Evolutionary conservation across 1,140 invertebrate genomes (phyloP).

Genomic region (Steinernema feltiae): DNA sequence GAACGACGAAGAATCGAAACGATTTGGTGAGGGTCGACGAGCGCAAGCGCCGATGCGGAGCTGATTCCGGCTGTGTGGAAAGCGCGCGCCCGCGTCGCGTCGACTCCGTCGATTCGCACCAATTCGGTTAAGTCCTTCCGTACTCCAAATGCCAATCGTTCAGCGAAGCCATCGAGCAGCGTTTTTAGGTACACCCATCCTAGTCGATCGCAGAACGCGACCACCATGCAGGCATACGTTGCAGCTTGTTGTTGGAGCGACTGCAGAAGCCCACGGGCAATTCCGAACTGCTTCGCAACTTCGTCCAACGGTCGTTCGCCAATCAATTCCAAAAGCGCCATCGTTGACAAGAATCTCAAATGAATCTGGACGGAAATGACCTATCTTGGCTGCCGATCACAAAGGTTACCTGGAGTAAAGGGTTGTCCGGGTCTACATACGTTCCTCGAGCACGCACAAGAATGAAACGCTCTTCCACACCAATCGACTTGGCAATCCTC

Average conservation of each 20-base stretch:
- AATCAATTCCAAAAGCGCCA: conserved; percentile 85
- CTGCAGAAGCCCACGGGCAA: conserved; percentile 78
- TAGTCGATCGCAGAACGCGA: conserved; percentile 81
- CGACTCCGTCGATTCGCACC: conserved; percentile 75
- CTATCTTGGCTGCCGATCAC: no score
- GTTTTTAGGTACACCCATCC: conserved; percentile 85
- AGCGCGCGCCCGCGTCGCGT: conserved; percentile 74
- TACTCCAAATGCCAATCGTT: conserved; percentile 85
- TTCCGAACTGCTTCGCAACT: conserved; percentile 76
- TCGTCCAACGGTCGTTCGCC: conserved; percentile 75
- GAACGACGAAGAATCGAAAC: background rate
- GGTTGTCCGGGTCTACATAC: conserved; percentile 49
- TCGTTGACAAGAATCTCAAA: conserved; percentile 78
- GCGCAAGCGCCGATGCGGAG: conserved; percentile 64
- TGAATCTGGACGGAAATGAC: conserved; percentile 56
- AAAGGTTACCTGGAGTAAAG: conserved; percentile 59
- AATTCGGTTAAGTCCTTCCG: conserved; percentile 84
- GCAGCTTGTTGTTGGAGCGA: conserved; percentile 86
- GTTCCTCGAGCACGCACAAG: conserved; percentile 70
- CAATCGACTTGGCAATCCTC: conserved; percentile 80
- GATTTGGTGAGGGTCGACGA: background rate
- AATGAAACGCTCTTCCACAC: conserved; percentile 81
- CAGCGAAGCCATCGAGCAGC: conserved; percentile 83
- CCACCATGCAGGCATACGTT: conserved; percentile 91
- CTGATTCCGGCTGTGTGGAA: conserved; percentile 78